Percentiles rank a stretch among this genome's conserved stretches.
Conservation (phyloP, 2,888 invertebrate species). For the Eurois occulta region DNA sequence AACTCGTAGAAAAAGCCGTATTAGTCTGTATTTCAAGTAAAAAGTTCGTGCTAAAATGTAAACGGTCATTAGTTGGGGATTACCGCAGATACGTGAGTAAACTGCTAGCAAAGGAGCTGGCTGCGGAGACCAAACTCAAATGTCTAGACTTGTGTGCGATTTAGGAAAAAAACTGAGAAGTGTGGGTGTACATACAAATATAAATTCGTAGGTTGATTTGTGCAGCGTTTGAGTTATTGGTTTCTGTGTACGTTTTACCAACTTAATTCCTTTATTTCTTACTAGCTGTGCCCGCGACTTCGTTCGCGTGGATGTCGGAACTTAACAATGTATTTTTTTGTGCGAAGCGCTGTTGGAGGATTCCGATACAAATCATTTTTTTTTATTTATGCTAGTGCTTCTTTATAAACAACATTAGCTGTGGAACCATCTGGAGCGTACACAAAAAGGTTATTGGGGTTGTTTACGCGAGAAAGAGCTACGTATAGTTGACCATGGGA, state of each 20-base stretch:
- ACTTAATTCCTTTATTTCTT: background rate
- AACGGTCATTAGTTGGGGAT: conserved; percentile 50
- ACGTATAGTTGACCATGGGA: no score
- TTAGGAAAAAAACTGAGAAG: conserved; percentile 6
- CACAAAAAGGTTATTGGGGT: no score
- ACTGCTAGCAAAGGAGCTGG: conserved; percentile 28
- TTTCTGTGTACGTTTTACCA: background rate
- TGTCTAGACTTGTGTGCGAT: conserved; percentile 22
- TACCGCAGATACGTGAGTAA: conserved; percentile 34
- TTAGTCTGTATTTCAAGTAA: conserved; percentile 40
- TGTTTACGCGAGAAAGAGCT: no score
- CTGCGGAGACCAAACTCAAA: conserved; percentile 22
- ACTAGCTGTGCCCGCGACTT: no score
- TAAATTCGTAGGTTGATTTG: background rate
- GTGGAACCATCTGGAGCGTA: no score
- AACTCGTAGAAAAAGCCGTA: conserved; percentile 46
- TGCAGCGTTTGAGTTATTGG: background rate
- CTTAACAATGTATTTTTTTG: no score
- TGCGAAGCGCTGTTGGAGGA: no score
- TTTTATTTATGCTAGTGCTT: no score
- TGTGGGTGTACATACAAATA: background rate
- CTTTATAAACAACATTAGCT: no score
- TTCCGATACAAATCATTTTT: no score
- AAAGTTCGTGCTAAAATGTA: conserved; percentile 41
- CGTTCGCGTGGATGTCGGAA: no score